Evolutionary conservation across 2,888 invertebrate species (phyloP), one percentile per base, ranked within the genome.

Genomic region (Cerceris rybyensis): DNA sequence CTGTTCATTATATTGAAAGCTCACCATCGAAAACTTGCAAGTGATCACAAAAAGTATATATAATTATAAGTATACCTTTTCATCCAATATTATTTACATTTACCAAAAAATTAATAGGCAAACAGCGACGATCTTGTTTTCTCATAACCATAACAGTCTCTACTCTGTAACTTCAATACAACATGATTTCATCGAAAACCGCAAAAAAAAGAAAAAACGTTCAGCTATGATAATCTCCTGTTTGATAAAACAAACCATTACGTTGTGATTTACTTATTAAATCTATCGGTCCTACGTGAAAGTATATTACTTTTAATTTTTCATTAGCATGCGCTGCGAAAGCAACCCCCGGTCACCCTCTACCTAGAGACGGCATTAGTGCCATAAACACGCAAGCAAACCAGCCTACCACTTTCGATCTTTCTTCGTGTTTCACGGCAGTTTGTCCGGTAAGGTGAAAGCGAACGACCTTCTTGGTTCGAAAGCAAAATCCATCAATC

Each of bases 401-500:
- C 28, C 16, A 50, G 14, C 43, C 52, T 11, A 13, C 49, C 71
- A 77, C 77, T 78, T 77, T 78, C 72, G 72, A 77, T 78, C 64
- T 78, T 78, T 78, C 72, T 78, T 77, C 78, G 78, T 78, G 78
- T 60, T 61, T 60, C 77, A 11, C 2, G 71, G 78, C 52, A 78
- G 78, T 78, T 78, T 77, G 46, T 59, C 52, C 50, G 17, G 57
- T 68, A 60, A 77, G 78, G 78, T 77, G 77, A 78, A 77, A 78
- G 78, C 78, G 78, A 78, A 77, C 77, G 78, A 78, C 78, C 78
- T 78, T 78, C 77, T 28, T 42, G 63, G 70, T 70, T 70, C 60
- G 76, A 78, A 76, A 78, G 78, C 71, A 78, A 78, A 76, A 55
- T 71, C 77, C 78, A 78, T 78, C 78, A 77, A 78, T 78, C 78